Conservation (phyloP, 53 echinoderm and acorn worm species). For the Echinarachnius parma region DNA sequence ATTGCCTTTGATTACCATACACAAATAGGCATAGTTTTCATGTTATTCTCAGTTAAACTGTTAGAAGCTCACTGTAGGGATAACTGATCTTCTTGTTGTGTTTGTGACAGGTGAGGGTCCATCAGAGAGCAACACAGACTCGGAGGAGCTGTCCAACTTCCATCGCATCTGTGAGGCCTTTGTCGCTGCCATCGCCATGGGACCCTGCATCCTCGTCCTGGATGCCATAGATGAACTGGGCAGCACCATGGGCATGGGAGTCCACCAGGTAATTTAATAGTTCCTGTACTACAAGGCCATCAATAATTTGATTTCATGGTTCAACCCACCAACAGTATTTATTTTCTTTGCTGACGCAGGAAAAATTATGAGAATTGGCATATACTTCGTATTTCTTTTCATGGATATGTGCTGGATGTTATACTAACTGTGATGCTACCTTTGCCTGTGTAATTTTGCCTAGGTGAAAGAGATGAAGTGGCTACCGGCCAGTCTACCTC, state of each 20-base stretch:
- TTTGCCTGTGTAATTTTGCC: background rate
- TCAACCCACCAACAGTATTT: too few species aligned
- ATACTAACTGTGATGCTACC: background rate
- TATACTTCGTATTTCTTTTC: too few species aligned
- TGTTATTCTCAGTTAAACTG: too few species aligned
- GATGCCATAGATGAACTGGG: slow-evolving; percentile 92
- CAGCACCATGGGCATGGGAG: slow-evolving; percentile 63
- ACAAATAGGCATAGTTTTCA: too few species aligned
- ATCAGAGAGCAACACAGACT: slow-evolving; percentile 20
- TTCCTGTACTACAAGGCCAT: too few species aligned
- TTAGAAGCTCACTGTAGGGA: too few species aligned
- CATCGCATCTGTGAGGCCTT: slow-evolving; percentile 91
- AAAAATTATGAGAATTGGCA: too few species aligned
- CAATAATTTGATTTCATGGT: too few species aligned
- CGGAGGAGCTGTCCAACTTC: slow-evolving; percentile 84
- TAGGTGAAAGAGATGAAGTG: slow-evolving; percentile 93
- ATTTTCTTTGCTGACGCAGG: too few species aligned
- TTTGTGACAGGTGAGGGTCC: slow-evolving; percentile 18
- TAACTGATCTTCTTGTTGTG: too few species aligned
- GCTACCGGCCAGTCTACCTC: slow-evolving; percentile 68
- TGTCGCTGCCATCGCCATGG: slow-evolving; percentile 78
- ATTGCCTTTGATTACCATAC: background rate
- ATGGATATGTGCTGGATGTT: too few species aligned
- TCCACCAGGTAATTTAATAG: slow-evolving; percentile 74
- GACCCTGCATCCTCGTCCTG: slow-evolving; percentile 77